Evolutionary conservation across 2,888 invertebrate species (phyloP), one percentile per base, ranked within the genome.

Genomic region (Meiosimyza decipiens): DNA sequence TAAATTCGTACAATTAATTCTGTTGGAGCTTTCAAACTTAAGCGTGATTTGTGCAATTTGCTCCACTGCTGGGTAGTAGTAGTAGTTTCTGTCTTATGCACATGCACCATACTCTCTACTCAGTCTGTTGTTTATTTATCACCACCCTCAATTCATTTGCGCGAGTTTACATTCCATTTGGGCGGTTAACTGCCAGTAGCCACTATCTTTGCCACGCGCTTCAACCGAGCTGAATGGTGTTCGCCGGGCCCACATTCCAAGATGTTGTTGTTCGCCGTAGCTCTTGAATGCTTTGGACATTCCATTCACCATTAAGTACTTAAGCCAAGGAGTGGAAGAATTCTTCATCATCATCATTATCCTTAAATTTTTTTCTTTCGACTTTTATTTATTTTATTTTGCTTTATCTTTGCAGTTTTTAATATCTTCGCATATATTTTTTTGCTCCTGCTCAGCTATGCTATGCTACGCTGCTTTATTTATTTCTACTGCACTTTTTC

Each of bases 1-100:
- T 67, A 67, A 67, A 67, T 67, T 67, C 67, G 12, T 67, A 47
- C 71, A 71, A 71, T 71, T 71, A 64, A 71, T 71, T 71, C 50
- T 55, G 71, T 51, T 47, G 40, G 55, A 13, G 71, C 71, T 71
- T 70, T 64, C 49, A 65, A 65, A 49, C 65, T 65, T 40, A 40
- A 40, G 40, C 40, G 40, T 40, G 60, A 60, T 62, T 70, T 70
- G 13, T 57, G 40, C 62, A 62, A 62, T 62, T 67, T 67, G 59
- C 59, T 69, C n/a, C 49, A 22, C 54, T 59, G 68, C 49, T 9
- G 6, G 40, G 40, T 9, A 7, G 40, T 40, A 40, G 40, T 9
- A 9, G 6, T 7, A 2, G 6, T 40, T 40, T 9, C 40, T 9
- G 9, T 9, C 40, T 9, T 40, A 40, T 40, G 9, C 40, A 40